phyloP scores from a whole-genome alignment of 2,113 vertebrate genomes.

The Nestor notabilis region DNA sequence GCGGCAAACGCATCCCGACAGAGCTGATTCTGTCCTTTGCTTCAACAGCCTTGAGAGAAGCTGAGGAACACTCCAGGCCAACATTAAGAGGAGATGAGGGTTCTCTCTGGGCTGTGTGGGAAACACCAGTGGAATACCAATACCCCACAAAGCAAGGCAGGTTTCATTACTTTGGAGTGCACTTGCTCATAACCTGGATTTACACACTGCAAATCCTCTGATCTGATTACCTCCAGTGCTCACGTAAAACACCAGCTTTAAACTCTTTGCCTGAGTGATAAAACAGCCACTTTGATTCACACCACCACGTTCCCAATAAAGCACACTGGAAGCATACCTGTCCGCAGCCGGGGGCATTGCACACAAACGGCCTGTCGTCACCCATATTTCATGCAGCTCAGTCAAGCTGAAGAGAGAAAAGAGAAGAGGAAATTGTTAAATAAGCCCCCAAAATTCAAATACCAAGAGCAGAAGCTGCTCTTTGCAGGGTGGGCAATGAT shows the following conservation, averaged over 20 bases:
- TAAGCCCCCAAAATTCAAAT: neutral
- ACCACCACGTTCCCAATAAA: constrained; percentile 65
- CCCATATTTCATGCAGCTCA: constrained; percentile 83
- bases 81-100: neutral
- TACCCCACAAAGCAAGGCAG: constrained; percentile 36
- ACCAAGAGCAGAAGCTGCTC: constrained; percentile 43
- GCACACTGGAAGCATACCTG: constrained; percentile 86
- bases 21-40: neutral
- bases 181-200: constrained; percentile 68
- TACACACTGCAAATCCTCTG: constrained; percentile 67
- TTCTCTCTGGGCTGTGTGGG: neutral
- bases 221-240: constrained; percentile 69
- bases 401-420: constrained; percentile 53
- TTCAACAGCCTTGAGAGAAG: neutral
- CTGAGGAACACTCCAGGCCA: neutral
- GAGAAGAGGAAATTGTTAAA: constrained; percentile 54
- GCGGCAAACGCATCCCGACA: neutral
- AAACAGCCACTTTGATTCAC: constrained; percentile 79
- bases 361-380: constrained; percentile 98
- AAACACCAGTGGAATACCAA: constrained; percentile 59
- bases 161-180: constrained; percentile 55
- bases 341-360: constrained; percentile 93
- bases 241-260: constrained; percentile 64
- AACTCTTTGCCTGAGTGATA: constrained; percentile 71
- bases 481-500: constrained; percentile 12